Evolutionary conservation across 2,888 invertebrate genomes (phyloP), one percentile per base, ranked within the genome.

Genomic region (Notodonta ziczac): DNA sequence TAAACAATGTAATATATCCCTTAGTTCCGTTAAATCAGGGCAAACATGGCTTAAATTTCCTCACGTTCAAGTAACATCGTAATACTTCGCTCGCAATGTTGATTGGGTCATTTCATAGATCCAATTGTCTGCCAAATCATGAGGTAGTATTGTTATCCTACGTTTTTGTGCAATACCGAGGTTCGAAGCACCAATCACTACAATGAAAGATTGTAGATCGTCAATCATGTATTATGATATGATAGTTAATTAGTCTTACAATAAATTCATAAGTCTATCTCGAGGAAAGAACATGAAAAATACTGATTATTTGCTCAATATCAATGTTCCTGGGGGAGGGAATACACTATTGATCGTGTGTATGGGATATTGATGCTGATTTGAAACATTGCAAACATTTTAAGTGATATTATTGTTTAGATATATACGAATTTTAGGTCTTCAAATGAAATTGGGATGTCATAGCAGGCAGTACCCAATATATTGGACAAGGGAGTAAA

Each of bases 121-220:
- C 78, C 78, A 76, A 81, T 80, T 83, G 84, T 89, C 90, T 89
- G 90, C 89, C 90, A 87, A 88, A 87, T 85, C 77, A 76, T 91
- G 91, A 91, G 91, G 91, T 92, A 92, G 91, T 85, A 77, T 72
- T 80, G 86, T 87, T 85, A 82, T 82, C 74, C 73, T 71, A 82
- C 75, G 67, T 80, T 80, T 83, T 84, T 84, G 84, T 85, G 87
- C 82, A 81, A 77, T 67, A 63, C 39, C 13, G 62, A 70, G 69
- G 65, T 75, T 72, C 72, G 66, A 78, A 86, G 85, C 85, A 86
- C 85, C 86, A 85, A 80, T 74, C 65, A 69, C 61, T 65, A 72
- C 66, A 68, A 70, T 69, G 65, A 66, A 66, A 67, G 63, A 67
- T 67, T 69, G 60, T 62, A 67, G 67, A 70, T 69, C 67, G 63